Percentiles rank a stretch among this genome's conserved stretches.
Conservation (phyloP, 2,113 vertebrate genomes). For the Bungarus multicinctus region DNA sequence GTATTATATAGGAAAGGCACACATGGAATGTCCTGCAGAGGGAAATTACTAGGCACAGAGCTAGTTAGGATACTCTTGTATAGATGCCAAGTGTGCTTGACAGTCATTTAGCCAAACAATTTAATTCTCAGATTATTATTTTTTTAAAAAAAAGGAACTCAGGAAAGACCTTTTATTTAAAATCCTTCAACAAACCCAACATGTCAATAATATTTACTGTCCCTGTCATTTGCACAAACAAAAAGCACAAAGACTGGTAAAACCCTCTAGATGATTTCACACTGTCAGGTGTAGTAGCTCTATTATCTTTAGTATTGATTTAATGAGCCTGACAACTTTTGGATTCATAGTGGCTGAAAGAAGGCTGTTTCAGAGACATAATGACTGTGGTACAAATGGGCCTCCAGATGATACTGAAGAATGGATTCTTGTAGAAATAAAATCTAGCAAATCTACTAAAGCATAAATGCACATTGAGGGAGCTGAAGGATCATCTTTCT, state of each 20-base stretch:
- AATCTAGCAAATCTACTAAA: neutral
- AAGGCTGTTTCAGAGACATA: conserved; percentile 3
- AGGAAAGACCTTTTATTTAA: neutral
- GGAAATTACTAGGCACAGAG: neutral
- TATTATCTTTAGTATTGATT: conserved; percentile 17
- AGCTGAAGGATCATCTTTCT: neutral
- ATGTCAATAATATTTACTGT: conserved; percentile 31
- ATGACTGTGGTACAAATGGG: conserved; percentile 8
- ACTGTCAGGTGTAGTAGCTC: neutral
- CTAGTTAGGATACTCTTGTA: conserved; percentile 27
- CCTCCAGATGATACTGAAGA: neutral
- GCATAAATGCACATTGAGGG: neutral
- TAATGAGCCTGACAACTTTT: conserved; percentile 32
- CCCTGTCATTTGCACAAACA: conserved; percentile 29
- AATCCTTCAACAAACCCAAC: neutral
- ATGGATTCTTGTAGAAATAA: neutral
- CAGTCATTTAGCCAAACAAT: conserved; percentile 30
- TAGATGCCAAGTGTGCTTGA: conserved; percentile 46
- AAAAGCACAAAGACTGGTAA: neutral
- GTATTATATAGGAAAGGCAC: neutral
- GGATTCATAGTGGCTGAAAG: neutral
- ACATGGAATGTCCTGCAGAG: conserved; percentile 1
- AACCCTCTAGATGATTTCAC: conserved; percentile 9
- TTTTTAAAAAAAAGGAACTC: conserved; percentile 18
- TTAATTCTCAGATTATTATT: conserved; percentile 39